Base-by-base conservation (phyloP, 2,797 vertebrate genomes). In the Avahi laniger region DNA sequence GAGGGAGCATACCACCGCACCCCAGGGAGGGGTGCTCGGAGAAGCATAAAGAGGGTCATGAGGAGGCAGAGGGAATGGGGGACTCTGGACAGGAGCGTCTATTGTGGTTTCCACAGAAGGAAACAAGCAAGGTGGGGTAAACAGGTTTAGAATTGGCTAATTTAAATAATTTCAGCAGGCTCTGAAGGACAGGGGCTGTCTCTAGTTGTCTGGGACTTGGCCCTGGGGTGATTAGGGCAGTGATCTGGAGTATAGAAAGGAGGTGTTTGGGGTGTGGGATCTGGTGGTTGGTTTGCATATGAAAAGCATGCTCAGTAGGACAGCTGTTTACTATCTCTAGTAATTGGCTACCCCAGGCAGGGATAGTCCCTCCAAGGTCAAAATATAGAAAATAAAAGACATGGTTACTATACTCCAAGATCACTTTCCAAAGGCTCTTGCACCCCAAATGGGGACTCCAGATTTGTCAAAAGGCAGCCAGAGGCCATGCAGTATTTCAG, bases 11-110 rank as follows among this genome's bases (percentile, higher is more conserved):
- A 12, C 12, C 5, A 14, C 12, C 24, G 28, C 7, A 5, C 12
- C 54, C 4, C 4, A 11, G 57, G 38, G 7, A 2, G 18, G 3
- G 24, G 1, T 18, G 33, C 8, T 1, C 1, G 4, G 20, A 67
- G 38, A 67, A 41, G 17, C 8, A n/a, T 9, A 41, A 67, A 57
- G 3, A 67, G 65, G 3, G 20, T 43, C 4, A 11, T 43, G 17
- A 41, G 33, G 43, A 79, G 50, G 61, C 13, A 28, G 76, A 63
- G 38, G 30, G 35, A 86, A 33, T 2, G 15, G 6, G 10, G 8
- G 22, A 15, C 38, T 8, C 28, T 52, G n/a, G n/a, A 33, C 28
- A 67, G 46, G 38, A 14, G 33, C 10, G 33, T 24, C 24, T 28
- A 3, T 10, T 38, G 14, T 57, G 8, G 28, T 48, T 38, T 69